phyloP scores from a whole-genome alignment of 1,140 invertebrate species.

The Camponotus floridanus region DNA sequence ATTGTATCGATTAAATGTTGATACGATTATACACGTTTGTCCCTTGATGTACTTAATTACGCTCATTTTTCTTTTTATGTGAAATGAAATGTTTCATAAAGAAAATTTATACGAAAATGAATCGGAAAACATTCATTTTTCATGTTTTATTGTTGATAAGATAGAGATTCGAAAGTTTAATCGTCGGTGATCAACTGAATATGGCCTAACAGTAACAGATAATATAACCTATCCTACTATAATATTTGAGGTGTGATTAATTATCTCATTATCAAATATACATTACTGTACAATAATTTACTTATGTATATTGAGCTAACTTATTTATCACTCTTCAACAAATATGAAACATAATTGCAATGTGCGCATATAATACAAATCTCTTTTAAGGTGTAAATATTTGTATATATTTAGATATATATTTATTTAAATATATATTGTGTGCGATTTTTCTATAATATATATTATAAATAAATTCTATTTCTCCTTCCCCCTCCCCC shows the following conservation, averaged over 20 bases:
- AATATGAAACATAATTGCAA: background rate
- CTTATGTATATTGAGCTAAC: slow-evolving; percentile 21
- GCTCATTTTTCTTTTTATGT: background rate
- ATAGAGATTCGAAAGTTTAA: background rate
- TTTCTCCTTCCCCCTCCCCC: too few species aligned
- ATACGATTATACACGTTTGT: background rate
- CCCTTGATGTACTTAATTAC: background rate
- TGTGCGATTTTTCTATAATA: background rate
- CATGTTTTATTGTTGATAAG: background rate
- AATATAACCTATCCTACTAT: slow-evolving; percentile 50
- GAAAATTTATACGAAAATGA: background rate
- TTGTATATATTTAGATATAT: background rate
- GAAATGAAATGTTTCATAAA: background rate
- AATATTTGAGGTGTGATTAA: slow-evolving; percentile 52
- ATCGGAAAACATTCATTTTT: background rate
- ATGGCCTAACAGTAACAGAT: slow-evolving; percentile 22
- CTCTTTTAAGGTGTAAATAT: slow-evolving; percentile 4
- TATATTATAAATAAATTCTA: background rate
- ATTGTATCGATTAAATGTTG: background rate
- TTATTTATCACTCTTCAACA: slow-evolving; percentile 19
- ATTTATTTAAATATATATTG: background rate
- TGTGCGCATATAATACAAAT: slow-evolving; percentile 1
- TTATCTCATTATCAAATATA: slow-evolving; percentile 39
- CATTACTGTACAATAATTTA: slow-evolving; percentile 23
- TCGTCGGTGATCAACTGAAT: slow-evolving; percentile 29